These are phyloP conservation scores for Pantala flavescens DNA, from an alignment of 1,140 invertebrate genomes.

Conservation along the genomic window DNA sequence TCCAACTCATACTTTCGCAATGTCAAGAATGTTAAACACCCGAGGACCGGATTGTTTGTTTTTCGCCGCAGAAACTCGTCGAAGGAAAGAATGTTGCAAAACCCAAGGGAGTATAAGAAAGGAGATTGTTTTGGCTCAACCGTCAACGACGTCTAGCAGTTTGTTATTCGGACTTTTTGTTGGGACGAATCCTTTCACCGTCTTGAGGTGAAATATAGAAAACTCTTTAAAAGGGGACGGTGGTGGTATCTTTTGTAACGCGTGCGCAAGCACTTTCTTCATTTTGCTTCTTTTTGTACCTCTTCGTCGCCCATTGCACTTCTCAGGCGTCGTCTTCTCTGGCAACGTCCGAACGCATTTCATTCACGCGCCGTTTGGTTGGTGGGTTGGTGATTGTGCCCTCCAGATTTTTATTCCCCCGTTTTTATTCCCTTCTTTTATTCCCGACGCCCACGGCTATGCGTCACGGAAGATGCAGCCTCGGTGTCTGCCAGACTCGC, in stretches of 20 bases:
- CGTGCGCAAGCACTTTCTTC: neutral
- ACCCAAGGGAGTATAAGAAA: neutral
- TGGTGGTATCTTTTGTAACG: neutral
- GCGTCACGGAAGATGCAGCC: constrained; percentile 2
- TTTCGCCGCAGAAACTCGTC: no score
- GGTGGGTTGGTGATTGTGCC: neutral
- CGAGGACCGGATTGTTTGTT: no score
- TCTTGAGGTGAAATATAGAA: constrained; percentile 3
- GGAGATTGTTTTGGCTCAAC: neutral
- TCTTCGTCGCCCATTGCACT: neutral
- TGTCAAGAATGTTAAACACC: no score
- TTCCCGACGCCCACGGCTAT: neutral
- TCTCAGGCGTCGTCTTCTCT: neutral
- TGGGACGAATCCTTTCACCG: constrained; percentile 1
- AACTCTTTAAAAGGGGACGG: neutral
- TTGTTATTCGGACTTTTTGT: neutral
- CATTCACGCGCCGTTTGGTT: constrained; percentile 7
- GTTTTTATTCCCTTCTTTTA: neutral
- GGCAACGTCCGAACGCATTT: neutral
- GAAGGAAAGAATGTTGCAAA: no score
- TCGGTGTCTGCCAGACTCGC: neutral
- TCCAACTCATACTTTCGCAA: no score
- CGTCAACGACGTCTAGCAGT: neutral
- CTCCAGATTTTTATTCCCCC: neutral
- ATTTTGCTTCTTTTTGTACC: neutral